These are phyloP conservation scores for Pantherophis vulpinus DNA, from an alignment of 2,797 vertebrate species.

Conservation along the genomic window DNA sequence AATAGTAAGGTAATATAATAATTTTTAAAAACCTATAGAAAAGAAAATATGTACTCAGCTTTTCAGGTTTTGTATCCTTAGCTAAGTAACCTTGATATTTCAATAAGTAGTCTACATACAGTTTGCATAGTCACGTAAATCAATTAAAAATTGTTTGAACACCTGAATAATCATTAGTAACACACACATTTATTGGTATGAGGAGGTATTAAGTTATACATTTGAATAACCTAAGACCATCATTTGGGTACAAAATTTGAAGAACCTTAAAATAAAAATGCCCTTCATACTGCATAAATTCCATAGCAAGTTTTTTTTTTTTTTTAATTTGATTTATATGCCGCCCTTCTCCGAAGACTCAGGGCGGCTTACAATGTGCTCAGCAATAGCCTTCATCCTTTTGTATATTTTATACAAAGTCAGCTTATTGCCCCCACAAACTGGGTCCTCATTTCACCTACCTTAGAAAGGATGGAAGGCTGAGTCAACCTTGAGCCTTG, in stretches of 20 bases:
- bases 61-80: neutral
- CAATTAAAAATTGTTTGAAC: neutral
- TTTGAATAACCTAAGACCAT: neutral
- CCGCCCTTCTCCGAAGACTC: too few relatives aligned
- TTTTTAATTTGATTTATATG: too few relatives aligned
- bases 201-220: neutral
- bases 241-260: neutral
- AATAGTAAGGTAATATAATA: neutral
- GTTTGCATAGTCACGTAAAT: neutral
- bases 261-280: neutral
- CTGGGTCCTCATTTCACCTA: too few relatives aligned
- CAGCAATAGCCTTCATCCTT: too few relatives aligned
- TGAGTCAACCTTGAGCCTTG: too few relatives aligned
- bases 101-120: neutral
- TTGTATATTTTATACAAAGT: too few relatives aligned
- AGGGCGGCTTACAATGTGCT: too few relatives aligned
- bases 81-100: neutral
- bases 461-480: too few relatives aligned
- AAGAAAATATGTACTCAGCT: neutral
- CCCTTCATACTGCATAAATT: neutral
- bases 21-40: neutral
- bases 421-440: too few relatives aligned
- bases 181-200: neutral
- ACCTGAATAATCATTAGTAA: neutral
- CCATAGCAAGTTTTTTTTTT: neutral